These are phyloP conservation scores for Apodemia hepburni DNA, from an alignment of 2,888 invertebrate genomes.

Conservation along the genomic window DNA sequence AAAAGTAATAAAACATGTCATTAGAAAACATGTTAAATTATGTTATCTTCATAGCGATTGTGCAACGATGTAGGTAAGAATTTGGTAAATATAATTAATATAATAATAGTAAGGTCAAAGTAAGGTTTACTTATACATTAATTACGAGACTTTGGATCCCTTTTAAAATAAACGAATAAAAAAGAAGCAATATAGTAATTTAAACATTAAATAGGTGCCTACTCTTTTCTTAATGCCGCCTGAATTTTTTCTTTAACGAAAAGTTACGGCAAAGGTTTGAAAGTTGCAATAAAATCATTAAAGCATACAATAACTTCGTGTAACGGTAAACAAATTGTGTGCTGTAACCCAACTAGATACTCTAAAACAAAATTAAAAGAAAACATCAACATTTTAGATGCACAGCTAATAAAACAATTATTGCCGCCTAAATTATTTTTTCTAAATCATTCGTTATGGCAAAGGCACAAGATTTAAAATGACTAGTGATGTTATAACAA, in stretches of 20 bases:
- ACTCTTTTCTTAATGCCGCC: background rate
- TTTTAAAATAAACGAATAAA: too few relatives aligned
- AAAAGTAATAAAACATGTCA: too few relatives aligned
- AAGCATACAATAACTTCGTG: background rate
- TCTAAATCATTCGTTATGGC: constrained; percentile 20
- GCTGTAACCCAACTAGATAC: background rate
- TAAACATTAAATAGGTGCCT: background rate
- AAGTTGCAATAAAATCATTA: constrained; percentile 32
- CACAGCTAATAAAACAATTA: constrained; percentile 12
- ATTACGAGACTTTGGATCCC: too few relatives aligned
- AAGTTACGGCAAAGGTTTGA: constrained; percentile 31
- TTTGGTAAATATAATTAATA: too few relatives aligned
- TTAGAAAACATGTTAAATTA: too few relatives aligned
- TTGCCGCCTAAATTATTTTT: constrained; percentile 25
- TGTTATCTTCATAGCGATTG: too few relatives aligned
- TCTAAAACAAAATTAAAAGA: constrained; percentile 7
- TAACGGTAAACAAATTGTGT: constrained; percentile 1
- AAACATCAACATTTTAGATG: constrained; percentile 17
- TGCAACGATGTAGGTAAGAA: too few relatives aligned
- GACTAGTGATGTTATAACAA: constrained; percentile 7
- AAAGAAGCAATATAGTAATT: background rate
- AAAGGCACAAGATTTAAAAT: constrained; percentile 28
- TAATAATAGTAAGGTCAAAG: too few relatives aligned
- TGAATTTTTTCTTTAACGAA: background rate
- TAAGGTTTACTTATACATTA: too few relatives aligned